phyloP scores from a whole-genome alignment of 2,888 invertebrate genomes.

The Zygothrica quintamaculata region DNA sequence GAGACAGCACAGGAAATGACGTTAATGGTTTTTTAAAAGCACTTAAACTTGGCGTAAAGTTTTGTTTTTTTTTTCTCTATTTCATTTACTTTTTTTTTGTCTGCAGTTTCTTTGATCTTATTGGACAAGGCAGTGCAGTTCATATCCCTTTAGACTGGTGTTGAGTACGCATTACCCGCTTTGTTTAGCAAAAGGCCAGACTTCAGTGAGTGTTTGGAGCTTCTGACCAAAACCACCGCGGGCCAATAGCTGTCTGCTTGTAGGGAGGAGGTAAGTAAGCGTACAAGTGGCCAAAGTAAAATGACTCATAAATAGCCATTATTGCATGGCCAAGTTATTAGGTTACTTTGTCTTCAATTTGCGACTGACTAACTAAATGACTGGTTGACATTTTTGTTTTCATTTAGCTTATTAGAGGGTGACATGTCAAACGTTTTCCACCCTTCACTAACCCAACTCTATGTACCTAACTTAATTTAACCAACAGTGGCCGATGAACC shows the following conservation, averaged over 20 bases:
- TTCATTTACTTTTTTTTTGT: constrained; percentile 29
- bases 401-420: constrained; percentile 53
- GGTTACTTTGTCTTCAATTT: constrained; percentile 65
- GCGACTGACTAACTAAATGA: constrained; percentile 50
- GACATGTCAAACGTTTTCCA: constrained; percentile 61
- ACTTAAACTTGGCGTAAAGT: constrained; percentile 73
- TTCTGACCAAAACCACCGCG: constrained; percentile 11
- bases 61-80: constrained; percentile 25
- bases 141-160: constrained; percentile 63
- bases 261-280: too few species aligned
- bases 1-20: constrained; percentile 66
- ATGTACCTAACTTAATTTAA: constrained; percentile 59
- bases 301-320: constrained; percentile 75
- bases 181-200: constrained; percentile 54
- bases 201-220: neutral
- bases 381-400: constrained; percentile 69
- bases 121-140: constrained; percentile 11
- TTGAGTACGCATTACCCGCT: constrained; percentile 60
- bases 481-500: constrained; percentile 54
- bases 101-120: constrained; percentile 11
- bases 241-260: constrained; percentile 34
- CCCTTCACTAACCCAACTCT: constrained; percentile 18
- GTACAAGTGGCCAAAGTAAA: constrained; percentile 25
- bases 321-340: constrained; percentile 74
- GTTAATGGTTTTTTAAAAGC: constrained; percentile 80